Conservation (phyloP, 1,140 invertebrate species). For the Ips nitidus region DNA sequence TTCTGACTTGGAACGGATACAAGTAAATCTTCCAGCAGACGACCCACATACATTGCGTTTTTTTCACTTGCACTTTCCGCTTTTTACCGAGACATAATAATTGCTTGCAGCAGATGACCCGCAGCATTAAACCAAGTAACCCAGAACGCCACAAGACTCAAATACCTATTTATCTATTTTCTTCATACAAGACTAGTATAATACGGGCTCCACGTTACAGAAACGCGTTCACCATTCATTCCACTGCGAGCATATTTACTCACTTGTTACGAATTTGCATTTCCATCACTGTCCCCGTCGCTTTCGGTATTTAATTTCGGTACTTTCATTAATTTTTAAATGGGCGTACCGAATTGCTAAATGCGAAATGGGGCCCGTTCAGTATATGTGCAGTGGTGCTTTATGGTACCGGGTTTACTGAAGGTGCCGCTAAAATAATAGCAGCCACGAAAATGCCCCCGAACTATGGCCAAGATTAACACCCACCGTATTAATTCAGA, state of each 20-base stretch:
- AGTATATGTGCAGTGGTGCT: slow-evolving; percentile 18
- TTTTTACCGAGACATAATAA: slow-evolving; percentile 5
- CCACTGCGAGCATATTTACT: no score
- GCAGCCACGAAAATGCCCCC: slow-evolving; percentile 26
- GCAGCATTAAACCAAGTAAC: slow-evolving; percentile 14
- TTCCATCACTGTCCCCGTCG: slow-evolving; percentile 10
- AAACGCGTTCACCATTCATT: no score
- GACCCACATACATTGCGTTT: slow-evolving; percentile 7
- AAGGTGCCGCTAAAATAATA: slow-evolving; percentile 36
- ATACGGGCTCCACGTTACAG: no score
- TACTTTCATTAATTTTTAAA: slow-evolving; percentile 37
- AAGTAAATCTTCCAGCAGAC: slow-evolving; percentile 1
- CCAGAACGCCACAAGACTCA: slow-evolving; percentile 4
- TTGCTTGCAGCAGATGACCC: slow-evolving; percentile 7
- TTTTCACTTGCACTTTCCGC: slow-evolving; percentile 10
- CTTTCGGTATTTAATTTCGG: slow-evolving; percentile 25
- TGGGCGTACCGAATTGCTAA: slow-evolving; percentile 33
- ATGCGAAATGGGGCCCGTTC: slow-evolving; percentile 11
- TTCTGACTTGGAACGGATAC: neutral
- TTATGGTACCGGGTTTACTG: slow-evolving; percentile 26
- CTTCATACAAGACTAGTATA: neutral
- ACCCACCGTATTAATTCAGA: slow-evolving; percentile 25
- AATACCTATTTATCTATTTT: slow-evolving; percentile 20
- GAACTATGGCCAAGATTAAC: slow-evolving; percentile 29
- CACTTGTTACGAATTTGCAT: neutral